These are phyloP conservation scores for Ametastegia equiseti DNA, from an alignment of 2,888 invertebrate species.

Conservation along the genomic window DNA sequence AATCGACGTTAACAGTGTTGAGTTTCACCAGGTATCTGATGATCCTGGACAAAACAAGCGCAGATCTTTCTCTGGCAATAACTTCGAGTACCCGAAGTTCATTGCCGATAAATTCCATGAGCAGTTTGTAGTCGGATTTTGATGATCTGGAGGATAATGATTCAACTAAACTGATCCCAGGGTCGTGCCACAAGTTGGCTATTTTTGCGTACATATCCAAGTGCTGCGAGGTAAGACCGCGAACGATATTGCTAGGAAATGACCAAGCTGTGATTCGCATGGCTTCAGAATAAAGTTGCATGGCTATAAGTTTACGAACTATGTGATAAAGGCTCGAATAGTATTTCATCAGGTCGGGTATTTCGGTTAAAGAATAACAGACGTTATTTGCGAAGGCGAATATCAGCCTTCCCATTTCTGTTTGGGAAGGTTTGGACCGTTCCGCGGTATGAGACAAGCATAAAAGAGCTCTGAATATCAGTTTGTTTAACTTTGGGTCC, in stretches of 20 bases:
- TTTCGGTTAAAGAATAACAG: slow-evolving; percentile 56
- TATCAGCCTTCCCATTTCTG: slow-evolving; percentile 56
- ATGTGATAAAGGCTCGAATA: slow-evolving; percentile 66
- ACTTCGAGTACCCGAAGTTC: slow-evolving; percentile 23
- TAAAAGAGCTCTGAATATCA: slow-evolving; percentile 63
- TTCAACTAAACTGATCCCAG: neutral
- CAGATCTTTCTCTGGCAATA: neutral
- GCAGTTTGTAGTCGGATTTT: neutral
- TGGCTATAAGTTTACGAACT: slow-evolving; percentile 59
- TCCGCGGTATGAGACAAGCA: slow-evolving; percentile 62
- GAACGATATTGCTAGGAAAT: slow-evolving; percentile 49
- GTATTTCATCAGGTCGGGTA: slow-evolving; percentile 62
- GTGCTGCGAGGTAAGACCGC: neutral
- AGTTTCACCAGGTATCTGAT: slow-evolving; percentile 19
- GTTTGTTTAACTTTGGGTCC: slow-evolving; percentile 53
- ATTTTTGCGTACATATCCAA: slow-evolving; percentile 50
- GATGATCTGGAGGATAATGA: neutral
- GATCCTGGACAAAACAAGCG: neutral
- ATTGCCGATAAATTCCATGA: neutral
- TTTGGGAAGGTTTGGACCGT: slow-evolving; percentile 56
- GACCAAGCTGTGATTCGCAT: slow-evolving; percentile 59
- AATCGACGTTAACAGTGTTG: neutral
- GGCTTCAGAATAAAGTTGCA: slow-evolving; percentile 61
- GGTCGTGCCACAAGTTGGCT: slow-evolving; percentile 59
- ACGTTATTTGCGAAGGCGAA: slow-evolving; percentile 57